Evolutionary conservation across 2,113 vertebrate species (phyloP).

Genomic region (Leuciscus idus): DNA sequence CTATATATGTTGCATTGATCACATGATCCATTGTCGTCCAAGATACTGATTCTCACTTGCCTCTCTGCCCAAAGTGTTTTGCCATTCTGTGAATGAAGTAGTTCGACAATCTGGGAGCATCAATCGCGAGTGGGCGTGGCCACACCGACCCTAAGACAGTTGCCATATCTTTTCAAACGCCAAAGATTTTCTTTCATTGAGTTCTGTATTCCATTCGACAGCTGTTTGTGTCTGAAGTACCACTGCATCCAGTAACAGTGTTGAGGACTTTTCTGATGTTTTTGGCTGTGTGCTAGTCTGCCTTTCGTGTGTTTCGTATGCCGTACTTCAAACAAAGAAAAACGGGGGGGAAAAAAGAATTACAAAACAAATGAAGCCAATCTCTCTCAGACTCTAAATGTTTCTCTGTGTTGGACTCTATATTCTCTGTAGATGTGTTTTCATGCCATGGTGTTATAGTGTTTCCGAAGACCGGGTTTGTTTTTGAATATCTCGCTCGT

Average conservation of each 20-base stretch:
- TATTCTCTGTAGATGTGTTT: conserved; percentile 44
- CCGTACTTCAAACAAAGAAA: conserved; percentile 34
- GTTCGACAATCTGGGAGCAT: conserved; percentile 80
- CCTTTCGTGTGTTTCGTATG: conserved; percentile 41
- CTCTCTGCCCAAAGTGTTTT: conserved; percentile 73
- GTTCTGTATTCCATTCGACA: conserved; percentile 33
- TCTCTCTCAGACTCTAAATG: conserved; percentile 38
- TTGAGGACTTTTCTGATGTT: conserved; percentile 35
- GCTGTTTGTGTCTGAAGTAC: conserved; percentile 19
- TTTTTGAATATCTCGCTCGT: conserved; percentile 10
- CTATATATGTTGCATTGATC: conserved; percentile 74
- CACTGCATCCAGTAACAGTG: conserved; percentile 12
- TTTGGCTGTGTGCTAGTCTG: conserved; percentile 38
- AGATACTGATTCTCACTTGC: conserved; percentile 62
- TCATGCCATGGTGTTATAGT: conserved; percentile 22
- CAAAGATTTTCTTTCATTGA: conserved; percentile 78
- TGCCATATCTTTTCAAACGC: conserved; percentile 80
- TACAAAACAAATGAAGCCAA: conserved; percentile 40
- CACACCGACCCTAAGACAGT: conserved; percentile 68
- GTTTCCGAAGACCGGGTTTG: conserved; percentile 32
- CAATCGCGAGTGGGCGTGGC: conserved; percentile 76
- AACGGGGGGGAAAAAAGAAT: neutral
- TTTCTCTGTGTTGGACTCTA: conserved; percentile 44
- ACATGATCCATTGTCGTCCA: conserved; percentile 29
- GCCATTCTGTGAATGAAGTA: conserved; percentile 79